phyloP scores from a whole-genome alignment of 1,140 invertebrate species.

The Lutraria rhynchaena region DNA sequence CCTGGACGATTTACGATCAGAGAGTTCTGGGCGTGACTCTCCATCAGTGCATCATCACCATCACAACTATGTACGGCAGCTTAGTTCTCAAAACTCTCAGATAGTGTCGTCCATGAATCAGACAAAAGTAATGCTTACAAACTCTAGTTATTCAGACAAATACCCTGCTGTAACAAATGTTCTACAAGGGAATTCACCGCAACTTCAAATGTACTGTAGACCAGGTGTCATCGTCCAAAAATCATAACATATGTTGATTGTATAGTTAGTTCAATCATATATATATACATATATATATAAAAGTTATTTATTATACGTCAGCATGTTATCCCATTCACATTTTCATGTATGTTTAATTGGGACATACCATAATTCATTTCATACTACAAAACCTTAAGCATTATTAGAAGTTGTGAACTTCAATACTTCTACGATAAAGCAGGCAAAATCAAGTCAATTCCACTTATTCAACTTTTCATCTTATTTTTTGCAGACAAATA shows the following conservation, averaged over 20 bases:
- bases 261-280: slow-evolving; percentile 3
- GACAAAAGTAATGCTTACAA: slow-evolving; percentile 40
- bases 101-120: slow-evolving; percentile 45
- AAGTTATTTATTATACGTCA: background rate
- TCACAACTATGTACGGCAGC: slow-evolving; percentile 28
- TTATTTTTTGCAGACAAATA: background rate
- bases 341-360: background rate
- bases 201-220: slow-evolving; percentile 66
- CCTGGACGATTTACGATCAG: slow-evolving; percentile 71
- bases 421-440: no score
- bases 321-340: background rate
- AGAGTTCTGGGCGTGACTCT: slow-evolving; percentile 72
- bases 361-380: no score
- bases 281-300: background rate
- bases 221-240: slow-evolving; percentile 79
- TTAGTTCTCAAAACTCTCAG: slow-evolving; percentile 58
- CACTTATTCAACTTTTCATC: background rate
- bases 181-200: slow-evolving; percentile 67
- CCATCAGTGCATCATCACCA: slow-evolving; percentile 61
- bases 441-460: no score
- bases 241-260: slow-evolving; percentile 59
- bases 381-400: no score
- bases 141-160: slow-evolving; percentile 67
- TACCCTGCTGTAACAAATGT: slow-evolving; percentile 74
- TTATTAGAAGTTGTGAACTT: no score